phyloP scores from a whole-genome alignment of 2,797 vertebrate genomes.

The Selene dorsalis region DNA sequence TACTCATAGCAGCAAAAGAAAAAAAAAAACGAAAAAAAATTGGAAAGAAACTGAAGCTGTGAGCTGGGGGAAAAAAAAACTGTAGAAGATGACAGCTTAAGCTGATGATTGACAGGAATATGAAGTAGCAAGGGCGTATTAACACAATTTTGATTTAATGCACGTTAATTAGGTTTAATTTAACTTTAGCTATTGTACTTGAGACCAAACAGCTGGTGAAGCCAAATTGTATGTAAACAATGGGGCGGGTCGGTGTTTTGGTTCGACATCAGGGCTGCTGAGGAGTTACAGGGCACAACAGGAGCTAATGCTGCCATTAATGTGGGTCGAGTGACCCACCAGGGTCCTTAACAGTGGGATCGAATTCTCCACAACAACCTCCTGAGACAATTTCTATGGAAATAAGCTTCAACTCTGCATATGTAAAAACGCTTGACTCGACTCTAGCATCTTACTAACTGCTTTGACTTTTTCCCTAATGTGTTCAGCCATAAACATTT shows the following conservation, averaged over 20 bases:
- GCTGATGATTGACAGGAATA: conserved; percentile 9
- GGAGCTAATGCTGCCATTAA: conserved; percentile 53
- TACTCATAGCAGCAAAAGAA: conserved; percentile 45
- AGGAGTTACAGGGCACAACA: conserved; percentile 18
- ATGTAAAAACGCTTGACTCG: conserved; percentile 45
- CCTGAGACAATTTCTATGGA: conserved; percentile 54
- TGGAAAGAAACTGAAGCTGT: not conserved
- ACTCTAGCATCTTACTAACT: conserved; percentile 34
- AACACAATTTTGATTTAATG: conserved; percentile 9
- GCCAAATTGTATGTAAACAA: conserved; percentile 27
- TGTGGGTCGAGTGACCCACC: conserved; percentile 50
- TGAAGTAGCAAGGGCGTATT: not conserved
- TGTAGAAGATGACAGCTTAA: conserved; percentile 11
- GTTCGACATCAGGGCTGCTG: conserved; percentile 1
- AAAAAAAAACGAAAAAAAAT: conserved; percentile 39
- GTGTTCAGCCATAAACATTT: conserved; percentile 53
- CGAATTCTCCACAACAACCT: conserved; percentile 38
- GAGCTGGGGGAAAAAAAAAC: conserved; percentile 41
- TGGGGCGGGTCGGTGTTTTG: not conserved
- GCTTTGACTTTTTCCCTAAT: conserved; percentile 53
- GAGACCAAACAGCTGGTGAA: conserved; percentile 19
- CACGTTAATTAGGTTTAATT: conserved; percentile 42
- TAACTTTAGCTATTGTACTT: not conserved
- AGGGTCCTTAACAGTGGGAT: conserved; percentile 47
- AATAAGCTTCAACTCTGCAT: conserved; percentile 44